A percentile compares a stretch with the other conserved stretches of the same genome.
Conservation (phyloP, 2,888 invertebrate species). For the Melieria crassipennis region DNA sequence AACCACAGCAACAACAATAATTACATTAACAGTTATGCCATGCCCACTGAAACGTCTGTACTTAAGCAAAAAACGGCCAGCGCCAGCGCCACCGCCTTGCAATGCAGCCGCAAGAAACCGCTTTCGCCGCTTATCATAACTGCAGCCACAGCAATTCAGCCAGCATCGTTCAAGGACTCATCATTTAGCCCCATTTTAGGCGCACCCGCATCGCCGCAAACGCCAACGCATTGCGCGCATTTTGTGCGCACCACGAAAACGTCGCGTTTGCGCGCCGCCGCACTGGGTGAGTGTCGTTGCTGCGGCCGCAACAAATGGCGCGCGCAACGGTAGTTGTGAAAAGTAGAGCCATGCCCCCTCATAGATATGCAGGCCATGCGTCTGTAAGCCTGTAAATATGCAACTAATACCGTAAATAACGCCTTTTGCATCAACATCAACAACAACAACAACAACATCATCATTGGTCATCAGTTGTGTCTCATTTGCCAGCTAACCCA, state of each 20-base stretch:
- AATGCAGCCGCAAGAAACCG: constrained; percentile 50
- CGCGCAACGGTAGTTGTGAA: constrained; percentile 1
- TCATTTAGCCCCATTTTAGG: constrained; percentile 35
- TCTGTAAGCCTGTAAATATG: neutral
- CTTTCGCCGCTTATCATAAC: constrained; percentile 51
- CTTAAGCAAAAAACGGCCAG: constrained; percentile 46
- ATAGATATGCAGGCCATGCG: neutral
- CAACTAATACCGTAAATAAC: neutral
- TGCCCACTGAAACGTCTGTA: constrained; percentile 54
- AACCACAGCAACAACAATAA: constrained; percentile 41
- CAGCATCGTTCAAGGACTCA: constrained; percentile 35
- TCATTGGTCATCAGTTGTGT: too few relatives aligned
- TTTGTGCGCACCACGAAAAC: constrained; percentile 77
- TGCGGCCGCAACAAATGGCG: neutral
- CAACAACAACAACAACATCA: too few relatives aligned
- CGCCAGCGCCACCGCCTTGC: constrained; percentile 42
- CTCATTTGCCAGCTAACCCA: too few relatives aligned
- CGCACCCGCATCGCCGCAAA: constrained; percentile 35
- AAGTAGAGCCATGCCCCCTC: neutral
- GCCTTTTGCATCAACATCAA: too few relatives aligned
- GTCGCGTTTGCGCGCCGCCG: constrained; percentile 77
- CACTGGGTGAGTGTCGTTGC: constrained; percentile 63
- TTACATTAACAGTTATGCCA: constrained; percentile 51
- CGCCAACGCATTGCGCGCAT: constrained; percentile 44
- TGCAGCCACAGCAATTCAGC: constrained; percentile 47